phyloP scores from a whole-genome alignment of 2,888 invertebrate species.

The Cyaniris semiargus region DNA sequence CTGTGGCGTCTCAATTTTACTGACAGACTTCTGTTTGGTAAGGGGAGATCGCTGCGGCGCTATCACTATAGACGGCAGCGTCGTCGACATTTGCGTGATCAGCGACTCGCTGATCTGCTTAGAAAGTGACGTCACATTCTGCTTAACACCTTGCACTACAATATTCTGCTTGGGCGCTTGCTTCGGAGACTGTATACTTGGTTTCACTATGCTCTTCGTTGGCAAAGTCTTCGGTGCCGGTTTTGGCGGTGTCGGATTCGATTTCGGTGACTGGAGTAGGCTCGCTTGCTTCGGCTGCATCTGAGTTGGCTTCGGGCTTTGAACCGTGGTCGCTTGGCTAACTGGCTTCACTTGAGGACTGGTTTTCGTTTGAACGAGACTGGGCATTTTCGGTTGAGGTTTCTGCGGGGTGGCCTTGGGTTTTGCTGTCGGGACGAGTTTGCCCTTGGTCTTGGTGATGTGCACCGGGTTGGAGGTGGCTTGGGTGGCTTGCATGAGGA shows the following conservation, averaged over 20 bases:
- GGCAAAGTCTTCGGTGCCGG: slow-evolving; percentile 37
- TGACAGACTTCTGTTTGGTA: slow-evolving; percentile 61
- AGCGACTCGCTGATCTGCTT: slow-evolving; percentile 42
- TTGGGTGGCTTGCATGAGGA: slow-evolving; percentile 66
- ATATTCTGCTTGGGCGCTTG: slow-evolving; percentile 41
- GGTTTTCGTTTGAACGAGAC: slow-evolving; percentile 46
- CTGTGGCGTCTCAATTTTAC: slow-evolving; percentile 56
- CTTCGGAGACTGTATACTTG: slow-evolving; percentile 51
- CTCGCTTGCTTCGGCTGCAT: slow-evolving; percentile 37
- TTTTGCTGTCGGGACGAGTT: slow-evolving; percentile 52
- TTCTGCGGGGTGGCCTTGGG: slow-evolving; percentile 45
- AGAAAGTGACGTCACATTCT: slow-evolving; percentile 40
- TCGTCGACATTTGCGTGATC: slow-evolving; percentile 46
- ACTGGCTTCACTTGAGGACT: slow-evolving; percentile 34
- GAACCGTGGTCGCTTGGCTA: slow-evolving; percentile 33
- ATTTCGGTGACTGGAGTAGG: slow-evolving; percentile 35
- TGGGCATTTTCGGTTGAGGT: slow-evolving; percentile 44
- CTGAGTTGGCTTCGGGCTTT: slow-evolving; percentile 30
- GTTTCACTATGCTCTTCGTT: slow-evolving; percentile 42
- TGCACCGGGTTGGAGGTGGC: slow-evolving; percentile 46
- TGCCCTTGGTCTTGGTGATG: slow-evolving; percentile 50
- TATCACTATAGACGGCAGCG: slow-evolving; percentile 55
- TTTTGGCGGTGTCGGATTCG: slow-evolving; percentile 37
- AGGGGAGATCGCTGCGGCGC: slow-evolving; percentile 62
- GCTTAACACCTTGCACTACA: slow-evolving; percentile 41